Conservation (phyloP, 2,797 vertebrate species). For the Telmatherina bonti region DNA sequence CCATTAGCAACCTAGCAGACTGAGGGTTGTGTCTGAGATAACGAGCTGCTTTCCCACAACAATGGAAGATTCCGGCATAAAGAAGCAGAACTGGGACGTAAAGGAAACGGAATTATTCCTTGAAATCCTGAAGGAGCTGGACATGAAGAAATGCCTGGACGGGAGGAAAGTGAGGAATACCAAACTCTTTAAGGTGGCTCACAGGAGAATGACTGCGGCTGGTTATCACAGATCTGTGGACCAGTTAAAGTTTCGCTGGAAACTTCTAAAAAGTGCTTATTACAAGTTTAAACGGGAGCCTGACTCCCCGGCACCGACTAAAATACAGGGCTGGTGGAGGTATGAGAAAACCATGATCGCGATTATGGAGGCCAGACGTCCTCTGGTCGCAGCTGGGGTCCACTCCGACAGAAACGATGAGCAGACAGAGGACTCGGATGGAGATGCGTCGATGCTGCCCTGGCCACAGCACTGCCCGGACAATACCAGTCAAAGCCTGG, state of each 20-base stretch:
- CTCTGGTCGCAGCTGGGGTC: constrained; percentile 49
- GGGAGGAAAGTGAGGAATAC: constrained; percentile 72
- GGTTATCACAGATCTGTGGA: constrained; percentile 72
- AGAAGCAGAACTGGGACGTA: constrained; percentile 77
- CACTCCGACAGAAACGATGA: constrained; percentile 59
- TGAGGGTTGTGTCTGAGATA: constrained; percentile 8
- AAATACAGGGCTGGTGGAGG: constrained; percentile 75
- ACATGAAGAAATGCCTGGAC: constrained; percentile 75
- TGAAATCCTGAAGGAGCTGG: constrained; percentile 72
- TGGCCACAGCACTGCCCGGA: constrained; percentile 64
- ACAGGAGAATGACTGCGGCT: constrained; percentile 70
- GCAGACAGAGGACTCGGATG: constrained; percentile 67
- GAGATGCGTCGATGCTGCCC: constrained; percentile 52
- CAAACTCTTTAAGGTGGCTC: constrained; percentile 71
- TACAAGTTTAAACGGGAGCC: constrained; percentile 69
- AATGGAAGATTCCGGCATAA: constrained; percentile 65
- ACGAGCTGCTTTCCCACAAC: constrained; percentile 6
- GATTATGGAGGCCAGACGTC: constrained; percentile 74
- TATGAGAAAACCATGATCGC: constrained; percentile 69
- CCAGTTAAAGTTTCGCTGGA: constrained; percentile 76
- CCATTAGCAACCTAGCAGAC: constrained; percentile 41
- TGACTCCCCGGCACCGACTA: constrained; percentile 40
- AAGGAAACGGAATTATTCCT: constrained; percentile 68
- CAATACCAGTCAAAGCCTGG: constrained; percentile 55
- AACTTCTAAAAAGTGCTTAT: constrained; percentile 75